Evolutionary conservation across 2,888 invertebrate species (phyloP), one percentile per base, ranked within the genome.

Genomic region (Spilosoma lubricipeda): DNA sequence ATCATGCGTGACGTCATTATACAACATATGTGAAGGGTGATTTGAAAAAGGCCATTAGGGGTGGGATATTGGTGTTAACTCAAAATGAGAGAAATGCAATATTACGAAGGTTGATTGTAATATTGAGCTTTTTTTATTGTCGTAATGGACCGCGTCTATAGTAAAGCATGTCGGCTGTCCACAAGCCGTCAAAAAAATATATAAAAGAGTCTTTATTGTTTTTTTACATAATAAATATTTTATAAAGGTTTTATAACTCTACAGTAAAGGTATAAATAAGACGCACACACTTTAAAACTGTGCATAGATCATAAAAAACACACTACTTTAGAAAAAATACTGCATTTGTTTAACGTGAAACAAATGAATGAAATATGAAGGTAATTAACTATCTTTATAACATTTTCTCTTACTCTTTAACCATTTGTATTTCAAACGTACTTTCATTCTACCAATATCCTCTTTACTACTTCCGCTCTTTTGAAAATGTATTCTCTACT

Each of bases 1-100:
- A 80, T 79, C 78, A 84, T 71, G 78, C 72, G 79, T 85, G 82
- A 81, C 84, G 81, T 77, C 82, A 82, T 85, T 82, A 81, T 72
- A 66, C 79, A 81, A 72, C 82, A 85, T 85, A 85, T 84, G 85
- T 70, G 74, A 66, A 76, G 74, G 80, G 76, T 67, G 72, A 76
- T 80, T 79, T 77, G 76, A 80, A 72, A 72, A 76, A 75, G 48
- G 63, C 48, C 48, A 78, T 72, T 71, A 76, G 66, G 75, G 69
- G 70, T 71, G 56, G 72, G 63, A 66, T 70, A 39, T 70, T 64
- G 56, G 68, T 67, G 76, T 64, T 72, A 33, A 66, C n/a, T 33
- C n/a, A 27, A 66, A 70, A 70, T 70, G 70, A 45, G 27, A 70
- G 69, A 72, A 69, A 36, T 67, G 59, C 66, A 72, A 71, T 68